phyloP scores from a whole-genome alignment of 2,113 vertebrate genomes.

The Notiomystis cincta region DNA sequence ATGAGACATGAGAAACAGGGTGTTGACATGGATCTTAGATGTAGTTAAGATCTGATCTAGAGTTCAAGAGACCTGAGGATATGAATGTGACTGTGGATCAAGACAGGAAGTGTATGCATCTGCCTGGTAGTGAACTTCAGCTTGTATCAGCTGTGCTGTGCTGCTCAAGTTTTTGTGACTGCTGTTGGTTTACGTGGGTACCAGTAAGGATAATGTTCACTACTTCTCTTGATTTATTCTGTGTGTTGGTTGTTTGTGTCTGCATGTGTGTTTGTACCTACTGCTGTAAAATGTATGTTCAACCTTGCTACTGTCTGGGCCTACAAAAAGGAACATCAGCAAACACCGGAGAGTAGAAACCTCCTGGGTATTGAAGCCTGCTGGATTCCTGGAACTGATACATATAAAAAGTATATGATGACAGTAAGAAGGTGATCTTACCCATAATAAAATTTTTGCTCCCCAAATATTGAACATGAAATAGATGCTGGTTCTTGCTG shows the following conservation, averaged over 20 bases:
- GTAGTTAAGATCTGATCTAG: neutral
- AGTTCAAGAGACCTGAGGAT: neutral
- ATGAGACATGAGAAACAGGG: neutral
- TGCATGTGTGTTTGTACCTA: neutral
- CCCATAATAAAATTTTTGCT: rapidly evolving
- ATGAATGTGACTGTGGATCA: neutral
- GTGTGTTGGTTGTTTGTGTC: rapidly evolving
- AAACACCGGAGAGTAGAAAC: neutral
- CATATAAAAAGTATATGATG: neutral
- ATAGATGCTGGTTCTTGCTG: neutral
- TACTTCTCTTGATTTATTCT: neutral
- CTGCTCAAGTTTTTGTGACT: neutral
- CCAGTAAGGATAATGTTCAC: neutral
- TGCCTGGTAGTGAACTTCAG: neutral
- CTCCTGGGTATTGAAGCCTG: neutral
- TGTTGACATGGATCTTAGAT: neutral
- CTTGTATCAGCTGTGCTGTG: neutral
- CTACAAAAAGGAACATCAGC: neutral
- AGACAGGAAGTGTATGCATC: neutral
- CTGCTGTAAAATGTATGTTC: neutral
- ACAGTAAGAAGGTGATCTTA: neutral
- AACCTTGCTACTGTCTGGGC: neutral
- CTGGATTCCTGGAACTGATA: neutral
- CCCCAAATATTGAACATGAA: neutral
- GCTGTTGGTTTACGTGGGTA: neutral